Evolutionary conservation across 2,797 vertebrate genomes (phyloP).

Genomic region (Sitta carolinensis): DNA sequence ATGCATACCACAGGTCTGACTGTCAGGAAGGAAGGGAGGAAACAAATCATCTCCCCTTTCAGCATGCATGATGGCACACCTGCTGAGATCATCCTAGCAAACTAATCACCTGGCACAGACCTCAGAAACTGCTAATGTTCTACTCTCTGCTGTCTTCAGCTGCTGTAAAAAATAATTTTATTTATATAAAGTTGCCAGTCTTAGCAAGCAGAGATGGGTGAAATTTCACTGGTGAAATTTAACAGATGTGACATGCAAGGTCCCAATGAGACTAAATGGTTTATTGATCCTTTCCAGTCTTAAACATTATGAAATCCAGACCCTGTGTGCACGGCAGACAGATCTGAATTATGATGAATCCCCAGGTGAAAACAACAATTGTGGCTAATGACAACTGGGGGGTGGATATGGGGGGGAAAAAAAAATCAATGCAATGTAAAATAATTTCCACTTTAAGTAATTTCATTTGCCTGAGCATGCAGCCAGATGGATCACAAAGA

Average conservation of each 20-base stretch:
- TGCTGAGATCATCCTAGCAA: slow-evolving; percentile 29
- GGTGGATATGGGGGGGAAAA: too few relatives aligned
- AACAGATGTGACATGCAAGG: not conserved
- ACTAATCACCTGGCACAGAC: not conserved
- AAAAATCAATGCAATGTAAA: not conserved
- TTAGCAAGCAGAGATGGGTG: not conserved
- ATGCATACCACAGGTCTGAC: not conserved
- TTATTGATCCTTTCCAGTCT: slow-evolving; percentile 52
- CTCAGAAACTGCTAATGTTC: not conserved
- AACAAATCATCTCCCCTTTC: not conserved
- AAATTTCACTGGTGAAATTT: slow-evolving; percentile 10
- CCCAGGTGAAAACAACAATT: slow-evolving; percentile 46
- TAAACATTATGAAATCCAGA: slow-evolving; percentile 52
- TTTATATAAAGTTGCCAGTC: not conserved
- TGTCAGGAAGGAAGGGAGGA: not conserved
- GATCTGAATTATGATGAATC: slow-evolving; percentile 20
- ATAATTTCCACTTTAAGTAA: slow-evolving; percentile 22
- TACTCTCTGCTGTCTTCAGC: not conserved
- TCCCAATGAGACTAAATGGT: slow-evolving; percentile 22
- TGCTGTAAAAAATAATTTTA: not conserved
- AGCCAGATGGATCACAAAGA: not conserved
- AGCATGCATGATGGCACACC: not conserved
- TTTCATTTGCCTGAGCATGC: not conserved
- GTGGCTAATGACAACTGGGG: not conserved
- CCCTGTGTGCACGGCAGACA: not conserved